Evolutionary conservation across 2,113 vertebrate species (phyloP).

Genomic region (Zapornia atra): DNA sequence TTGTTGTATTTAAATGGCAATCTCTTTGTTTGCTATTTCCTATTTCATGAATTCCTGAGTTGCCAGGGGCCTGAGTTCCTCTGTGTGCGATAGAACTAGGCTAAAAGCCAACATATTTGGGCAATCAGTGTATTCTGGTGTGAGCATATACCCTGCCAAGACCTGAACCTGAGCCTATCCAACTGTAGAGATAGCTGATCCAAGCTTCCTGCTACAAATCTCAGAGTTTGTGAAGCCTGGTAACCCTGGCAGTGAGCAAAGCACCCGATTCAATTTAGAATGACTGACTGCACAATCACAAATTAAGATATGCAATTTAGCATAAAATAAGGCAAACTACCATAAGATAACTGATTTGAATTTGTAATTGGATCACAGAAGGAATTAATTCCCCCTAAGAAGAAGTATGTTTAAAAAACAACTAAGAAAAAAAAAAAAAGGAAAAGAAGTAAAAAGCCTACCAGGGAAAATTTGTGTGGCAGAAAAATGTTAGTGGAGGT

Average conservation of each 20-base stretch:
- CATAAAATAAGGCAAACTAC: conserved; percentile 46
- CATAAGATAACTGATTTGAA: conserved; percentile 21
- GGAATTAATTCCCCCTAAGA: neutral
- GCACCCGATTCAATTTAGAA: neutral
- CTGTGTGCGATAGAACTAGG: neutral
- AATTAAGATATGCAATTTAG: conserved; percentile 33
- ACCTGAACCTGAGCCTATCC: neutral
- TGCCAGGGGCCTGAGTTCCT: neutral
- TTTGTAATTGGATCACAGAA: neutral
- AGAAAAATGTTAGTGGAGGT: neutral
- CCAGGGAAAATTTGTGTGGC: neutral
- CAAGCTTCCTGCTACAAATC: neutral
- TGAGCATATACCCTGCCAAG: neutral
- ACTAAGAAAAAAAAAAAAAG: neutral
- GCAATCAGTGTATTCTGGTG: neutral
- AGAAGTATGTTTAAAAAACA: neutral
- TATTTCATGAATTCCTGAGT: neutral
- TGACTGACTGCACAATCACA: conserved; percentile 5
- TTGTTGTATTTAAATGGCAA: neutral
- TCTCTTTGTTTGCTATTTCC: neutral
- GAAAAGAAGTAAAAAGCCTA: neutral
- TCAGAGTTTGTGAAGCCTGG: neutral
- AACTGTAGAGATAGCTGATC: neutral
- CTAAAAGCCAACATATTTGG: neutral
- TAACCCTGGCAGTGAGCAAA: conserved; percentile 8